phyloP scores from a whole-genome alignment of 2,888 invertebrate species.

The Meganola albula region DNA sequence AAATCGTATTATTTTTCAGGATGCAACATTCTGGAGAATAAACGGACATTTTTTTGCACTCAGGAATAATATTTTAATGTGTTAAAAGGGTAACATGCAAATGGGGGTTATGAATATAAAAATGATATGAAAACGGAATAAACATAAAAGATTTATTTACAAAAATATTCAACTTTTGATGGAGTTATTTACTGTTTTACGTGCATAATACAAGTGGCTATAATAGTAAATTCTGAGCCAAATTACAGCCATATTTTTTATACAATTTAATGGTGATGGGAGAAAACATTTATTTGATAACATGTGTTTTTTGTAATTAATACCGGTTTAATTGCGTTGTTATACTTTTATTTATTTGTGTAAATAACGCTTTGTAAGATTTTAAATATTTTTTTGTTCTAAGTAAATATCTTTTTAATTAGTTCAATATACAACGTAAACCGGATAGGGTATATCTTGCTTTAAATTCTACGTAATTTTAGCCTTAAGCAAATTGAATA shows the following conservation, averaged over 20 bases:
- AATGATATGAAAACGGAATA: constrained; percentile 6
- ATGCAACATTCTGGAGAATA: no score
- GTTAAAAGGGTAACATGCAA: neutral
- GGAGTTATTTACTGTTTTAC: constrained; percentile 27
- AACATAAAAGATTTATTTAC: constrained; percentile 3
- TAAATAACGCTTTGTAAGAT: constrained; percentile 2
- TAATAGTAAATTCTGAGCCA: constrained; percentile 31
- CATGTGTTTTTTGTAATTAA: constrained; percentile 16
- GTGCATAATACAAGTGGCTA: constrained; percentile 29
- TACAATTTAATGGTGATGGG: constrained; percentile 12
- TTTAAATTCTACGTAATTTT: no score
- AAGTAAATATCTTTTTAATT: no score
- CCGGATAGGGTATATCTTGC: no score
- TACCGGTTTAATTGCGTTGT: constrained; percentile 10
- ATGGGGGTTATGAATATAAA: constrained; percentile 2
- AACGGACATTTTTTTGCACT: no score
- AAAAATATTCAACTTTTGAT: constrained; percentile 17
- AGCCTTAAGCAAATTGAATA: no score
- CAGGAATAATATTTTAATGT: constrained; percentile 13
- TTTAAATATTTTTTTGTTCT: no score
- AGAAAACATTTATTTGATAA: no score
- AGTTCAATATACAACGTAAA: no score
- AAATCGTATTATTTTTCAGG: no score
- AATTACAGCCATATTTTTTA: constrained; percentile 24
- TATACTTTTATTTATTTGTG: constrained; percentile 19